These are phyloP conservation scores for Zaprionus bogoriensis DNA, from an alignment of 2,888 invertebrate genomes.

Conservation along the genomic window DNA sequence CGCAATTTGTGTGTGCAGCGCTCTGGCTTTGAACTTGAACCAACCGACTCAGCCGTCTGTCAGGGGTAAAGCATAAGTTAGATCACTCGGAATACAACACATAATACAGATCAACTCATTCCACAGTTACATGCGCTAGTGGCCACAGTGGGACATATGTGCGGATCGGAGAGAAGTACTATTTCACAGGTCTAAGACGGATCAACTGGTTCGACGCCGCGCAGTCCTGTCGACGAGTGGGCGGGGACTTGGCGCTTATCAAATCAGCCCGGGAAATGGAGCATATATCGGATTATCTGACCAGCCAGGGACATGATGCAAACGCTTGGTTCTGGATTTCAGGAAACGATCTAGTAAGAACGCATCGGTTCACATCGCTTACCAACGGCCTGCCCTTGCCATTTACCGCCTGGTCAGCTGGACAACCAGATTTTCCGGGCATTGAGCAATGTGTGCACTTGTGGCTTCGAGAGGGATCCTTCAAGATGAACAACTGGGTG, in stretches of 20 bases:
- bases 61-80: constrained; percentile 14
- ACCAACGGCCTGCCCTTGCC: constrained; percentile 22
- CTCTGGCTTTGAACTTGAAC: constrained; percentile 7
- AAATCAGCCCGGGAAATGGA: constrained; percentile 34
- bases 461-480: constrained; percentile 18
- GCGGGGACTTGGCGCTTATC: constrained; percentile 41
- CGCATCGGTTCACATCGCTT: constrained; percentile 15
- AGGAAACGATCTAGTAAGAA: constrained; percentile 31
- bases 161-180: constrained; percentile 33
- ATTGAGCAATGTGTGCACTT: constrained; percentile 35
- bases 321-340: constrained; percentile 34
- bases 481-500: constrained; percentile 33
- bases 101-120: not conserved
- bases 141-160: not conserved
- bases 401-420: constrained; percentile 25
- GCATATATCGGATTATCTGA: constrained; percentile 18
- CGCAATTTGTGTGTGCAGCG: constrained; percentile 4
- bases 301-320: not conserved
- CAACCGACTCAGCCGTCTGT: constrained; percentile 7
- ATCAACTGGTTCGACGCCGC: constrained; percentile 32
- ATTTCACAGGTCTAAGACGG: constrained; percentile 15
- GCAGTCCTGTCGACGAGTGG: constrained; percentile 32
- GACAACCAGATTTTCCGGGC: constrained; percentile 33
- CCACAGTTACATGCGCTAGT: constrained; percentile 21
- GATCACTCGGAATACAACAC: not conserved